These are phyloP conservation scores for Vanessa tameamea DNA, from an alignment of 1,140 invertebrate species.

Conservation along the genomic window DNA sequence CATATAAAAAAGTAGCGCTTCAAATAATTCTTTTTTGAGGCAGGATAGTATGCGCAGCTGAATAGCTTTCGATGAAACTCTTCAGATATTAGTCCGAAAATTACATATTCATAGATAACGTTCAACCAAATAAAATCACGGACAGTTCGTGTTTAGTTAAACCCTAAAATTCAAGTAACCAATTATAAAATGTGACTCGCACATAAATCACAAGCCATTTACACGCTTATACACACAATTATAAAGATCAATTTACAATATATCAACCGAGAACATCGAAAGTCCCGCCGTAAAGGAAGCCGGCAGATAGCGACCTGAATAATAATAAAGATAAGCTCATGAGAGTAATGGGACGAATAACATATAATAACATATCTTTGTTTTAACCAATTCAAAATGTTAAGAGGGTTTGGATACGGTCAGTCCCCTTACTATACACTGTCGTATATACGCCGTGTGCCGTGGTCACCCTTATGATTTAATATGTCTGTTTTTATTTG, in stretches of 20 bases:
- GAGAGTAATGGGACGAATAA: conserved; percentile 2
- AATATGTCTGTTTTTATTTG: no score
- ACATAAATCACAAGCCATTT: neutral
- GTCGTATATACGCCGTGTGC: no score
- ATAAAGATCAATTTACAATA: conserved; percentile 2
- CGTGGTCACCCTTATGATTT: no score
- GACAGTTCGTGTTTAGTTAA: no score
- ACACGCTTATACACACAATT: neutral
- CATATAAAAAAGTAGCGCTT: no score
- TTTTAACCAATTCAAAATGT: neutral
- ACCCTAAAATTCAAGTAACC: no score
- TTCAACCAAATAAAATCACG: no score
- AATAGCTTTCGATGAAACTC: no score
- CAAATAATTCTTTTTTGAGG: no score
- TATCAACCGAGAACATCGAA: neutral
- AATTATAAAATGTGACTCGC: neutral
- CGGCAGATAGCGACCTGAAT: conserved; percentile 8
- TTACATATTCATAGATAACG: no score
- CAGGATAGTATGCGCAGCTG: no score
- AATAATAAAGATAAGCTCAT: conserved; percentile 11
- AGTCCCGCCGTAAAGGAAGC: neutral
- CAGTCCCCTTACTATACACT: neutral
- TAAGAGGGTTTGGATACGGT: neutral
- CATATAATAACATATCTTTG: conserved; percentile 15
- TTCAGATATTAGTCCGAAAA: no score